phyloP scores from a whole-genome alignment of 2,888 invertebrate genomes.

The Magallana nippona region DNA sequence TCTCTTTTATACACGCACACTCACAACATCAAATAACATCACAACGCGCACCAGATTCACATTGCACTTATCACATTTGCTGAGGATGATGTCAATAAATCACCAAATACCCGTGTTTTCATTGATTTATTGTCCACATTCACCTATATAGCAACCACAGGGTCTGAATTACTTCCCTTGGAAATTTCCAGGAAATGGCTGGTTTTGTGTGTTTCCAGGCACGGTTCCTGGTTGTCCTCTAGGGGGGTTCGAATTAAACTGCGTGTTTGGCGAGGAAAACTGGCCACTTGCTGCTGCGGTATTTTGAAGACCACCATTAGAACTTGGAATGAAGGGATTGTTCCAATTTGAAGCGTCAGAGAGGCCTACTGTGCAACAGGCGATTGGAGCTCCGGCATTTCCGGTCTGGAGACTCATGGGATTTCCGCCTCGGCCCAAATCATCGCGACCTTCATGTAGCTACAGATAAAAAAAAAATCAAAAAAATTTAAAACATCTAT shows the following conservation, averaged over 20 bases:
- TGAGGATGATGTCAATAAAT: not conserved
- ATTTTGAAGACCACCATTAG: not conserved
- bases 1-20: not conserved
- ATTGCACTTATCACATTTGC: constrained; percentile 20
- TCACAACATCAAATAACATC: not conserved
- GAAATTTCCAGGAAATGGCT: constrained; percentile 31
- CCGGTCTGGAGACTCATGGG: constrained; percentile 62
- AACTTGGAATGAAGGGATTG: constrained; percentile 53
- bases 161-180: constrained; percentile 6
- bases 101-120: not conserved
- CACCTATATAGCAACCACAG: not conserved
- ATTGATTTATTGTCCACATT: not conserved
- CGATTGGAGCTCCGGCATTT: constrained; percentile 63
- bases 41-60: not conserved
- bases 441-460: constrained; percentile 64
- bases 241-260: constrained; percentile 18
- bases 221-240: not conserved
- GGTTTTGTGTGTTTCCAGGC: constrained; percentile 12
- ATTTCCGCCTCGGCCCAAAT: constrained; percentile 59
- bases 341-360: constrained; percentile 64
- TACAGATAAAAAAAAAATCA: constrained; percentile 33
- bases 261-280: constrained; percentile 9
- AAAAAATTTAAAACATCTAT: no score
- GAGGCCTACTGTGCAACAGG: constrained; percentile 61
- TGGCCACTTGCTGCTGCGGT: constrained; percentile 26